Evolutionary conservation across 1,140 invertebrate species (phyloP), one percentile per base, ranked within the genome.

Genomic region (Atta texana): DNA sequence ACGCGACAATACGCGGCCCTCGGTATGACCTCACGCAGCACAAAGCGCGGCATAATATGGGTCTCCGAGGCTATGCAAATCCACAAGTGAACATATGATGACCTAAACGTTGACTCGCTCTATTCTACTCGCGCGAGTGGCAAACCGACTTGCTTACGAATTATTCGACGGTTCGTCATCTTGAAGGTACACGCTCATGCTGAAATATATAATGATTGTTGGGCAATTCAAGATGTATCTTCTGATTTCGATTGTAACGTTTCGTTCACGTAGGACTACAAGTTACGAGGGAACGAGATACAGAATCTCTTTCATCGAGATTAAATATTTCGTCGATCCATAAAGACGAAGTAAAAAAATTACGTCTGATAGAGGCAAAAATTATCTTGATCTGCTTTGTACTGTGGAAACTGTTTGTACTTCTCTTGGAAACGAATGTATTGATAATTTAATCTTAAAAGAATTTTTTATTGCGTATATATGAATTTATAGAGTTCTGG

Each of bases 91-190:
- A 91, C 77, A 68, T 24, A 49, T n/a, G 77, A 89, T 93, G 91
- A 94, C 93, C 92, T 90, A 91, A 93, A 87, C 91, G 87, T 90
- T 92, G 89, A 92, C 88, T 92, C 85, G 78, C 85, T 89, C 88
- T 88, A 91, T 72, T 55, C 53, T 80, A 69, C 64, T 66, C 21
- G 10, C 31, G 10, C n/a, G 8, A 44, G 39, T 44, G n/a, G 6
- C 16, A 44, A 39, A 76, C n/a, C 63, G 16, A 14, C 7, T 1
- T 24, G 28, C 34, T 28, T 61, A 24, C 16, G 28, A 71, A 12
- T 49, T 71, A 18, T 86, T 49, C 51, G 55, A 7, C 7, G 31
- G 55, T 14, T 31, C 16, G 66, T 28, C 16, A 3, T 74, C 12
- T 59, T 21, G 34, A 24, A 75, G 14, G 14, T 16, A n/a, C 39